A percentile compares a stretch with the other conserved stretches of the same genome.
These are phyloP conservation scores for Megaceryle alcyon DNA, from an alignment of 2,797 vertebrate species.

Conservation along the genomic window DNA sequence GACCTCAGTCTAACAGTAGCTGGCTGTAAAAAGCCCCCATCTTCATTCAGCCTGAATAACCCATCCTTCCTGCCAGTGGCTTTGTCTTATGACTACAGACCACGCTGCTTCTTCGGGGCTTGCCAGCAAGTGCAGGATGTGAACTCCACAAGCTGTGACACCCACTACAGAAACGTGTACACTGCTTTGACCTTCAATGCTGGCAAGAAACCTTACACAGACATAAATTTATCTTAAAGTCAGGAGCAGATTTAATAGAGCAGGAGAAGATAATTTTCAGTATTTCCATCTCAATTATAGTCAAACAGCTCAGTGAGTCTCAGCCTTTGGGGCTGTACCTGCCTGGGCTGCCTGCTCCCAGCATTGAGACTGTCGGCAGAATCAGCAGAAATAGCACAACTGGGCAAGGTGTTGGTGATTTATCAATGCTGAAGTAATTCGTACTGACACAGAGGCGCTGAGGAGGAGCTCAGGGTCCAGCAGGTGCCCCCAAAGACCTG, in stretches of 20 bases:
- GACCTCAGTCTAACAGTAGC: not conserved
- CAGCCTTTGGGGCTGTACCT: slow-evolving; percentile 50
- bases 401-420: slow-evolving; percentile 43
- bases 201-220: slow-evolving; percentile 14
- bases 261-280: slow-evolving; percentile 12
- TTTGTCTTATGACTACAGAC: not conserved
- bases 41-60: not conserved
- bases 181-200: not conserved
- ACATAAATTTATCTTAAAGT: slow-evolving; percentile 23
- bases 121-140: not conserved
- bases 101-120: not conserved
- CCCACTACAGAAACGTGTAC: not conserved
- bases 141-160: slow-evolving; percentile 22
- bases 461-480: slow-evolving; percentile 40
- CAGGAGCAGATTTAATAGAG: slow-evolving; percentile 29
- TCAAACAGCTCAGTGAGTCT: slow-evolving; percentile 17
- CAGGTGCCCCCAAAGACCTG: slow-evolving; percentile 6
- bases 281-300: slow-evolving; percentile 62
- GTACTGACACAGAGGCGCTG: not conserved
- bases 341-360: slow-evolving; percentile 37
- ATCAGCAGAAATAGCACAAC: slow-evolving; percentile 60
- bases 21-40: not conserved
- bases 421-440: slow-evolving; percentile 58
- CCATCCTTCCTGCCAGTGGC: not conserved
- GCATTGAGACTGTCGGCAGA: not conserved